phyloP scores from a whole-genome alignment of 2,113 vertebrate species.

The Pyrgilauda ruficollis region DNA sequence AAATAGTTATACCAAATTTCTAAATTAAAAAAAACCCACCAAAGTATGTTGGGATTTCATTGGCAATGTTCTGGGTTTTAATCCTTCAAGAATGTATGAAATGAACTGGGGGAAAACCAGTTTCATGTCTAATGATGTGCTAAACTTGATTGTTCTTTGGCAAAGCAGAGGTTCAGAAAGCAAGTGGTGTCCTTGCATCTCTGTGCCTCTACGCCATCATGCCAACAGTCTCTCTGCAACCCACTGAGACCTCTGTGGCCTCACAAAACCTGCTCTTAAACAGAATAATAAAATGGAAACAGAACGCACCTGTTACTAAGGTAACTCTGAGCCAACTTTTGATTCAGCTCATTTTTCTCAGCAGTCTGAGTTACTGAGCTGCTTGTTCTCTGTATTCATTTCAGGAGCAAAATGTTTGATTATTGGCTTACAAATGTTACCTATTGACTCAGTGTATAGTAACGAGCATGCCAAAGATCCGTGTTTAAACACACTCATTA shows the following conservation, averaged over 20 bases:
- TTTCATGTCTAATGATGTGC: background rate
- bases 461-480: conserved; percentile 30
- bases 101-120: conserved; percentile 26
- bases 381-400: conserved; percentile 18
- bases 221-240: conserved; percentile 61
- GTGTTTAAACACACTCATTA: conserved; percentile 24
- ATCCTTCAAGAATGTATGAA: background rate
- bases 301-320: conserved; percentile 58
- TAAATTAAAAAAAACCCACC: background rate
- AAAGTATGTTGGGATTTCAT: background rate
- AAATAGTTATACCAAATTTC: background rate
- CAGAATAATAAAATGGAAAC: conserved; percentile 16
- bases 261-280: conserved; percentile 39
- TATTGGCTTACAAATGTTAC: conserved; percentile 20
- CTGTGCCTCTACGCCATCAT: conserved; percentile 21
- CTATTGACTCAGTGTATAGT: conserved; percentile 37
- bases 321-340: conserved; percentile 57
- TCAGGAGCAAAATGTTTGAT: conserved; percentile 55
- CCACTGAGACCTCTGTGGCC: background rate
- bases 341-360: background rate
- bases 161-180: conserved; percentile 30
- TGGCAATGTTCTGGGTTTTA: conserved; percentile 4
- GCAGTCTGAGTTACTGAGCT: background rate
- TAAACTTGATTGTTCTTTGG: conserved; percentile 45
- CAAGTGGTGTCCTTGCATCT: conserved; percentile 50